Evolutionary conservation across 2,113 vertebrate genomes (phyloP).

Genomic region (Alligator sinensis): DNA sequence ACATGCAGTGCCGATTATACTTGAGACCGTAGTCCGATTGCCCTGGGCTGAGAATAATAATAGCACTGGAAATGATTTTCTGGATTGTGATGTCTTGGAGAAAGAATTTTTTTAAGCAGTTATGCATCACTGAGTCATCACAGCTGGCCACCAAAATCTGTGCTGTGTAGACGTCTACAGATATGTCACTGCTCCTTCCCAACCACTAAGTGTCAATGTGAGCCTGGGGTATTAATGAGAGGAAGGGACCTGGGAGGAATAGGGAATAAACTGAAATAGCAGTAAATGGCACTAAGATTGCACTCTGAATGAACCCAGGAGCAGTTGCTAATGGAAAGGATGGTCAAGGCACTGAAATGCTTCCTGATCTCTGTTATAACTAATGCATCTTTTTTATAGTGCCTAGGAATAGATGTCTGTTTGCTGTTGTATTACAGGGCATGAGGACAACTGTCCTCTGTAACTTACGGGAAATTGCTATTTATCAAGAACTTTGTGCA

Average conservation of each 20-base stretch:
- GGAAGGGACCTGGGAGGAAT: background rate
- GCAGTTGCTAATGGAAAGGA: background rate
- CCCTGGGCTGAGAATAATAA: slow-evolving; percentile 52
- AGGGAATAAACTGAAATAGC: background rate
- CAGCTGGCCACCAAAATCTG: background rate
- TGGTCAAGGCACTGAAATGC: background rate
- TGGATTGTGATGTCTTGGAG: slow-evolving; percentile 26
- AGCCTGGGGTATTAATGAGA: background rate
- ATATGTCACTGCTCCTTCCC: background rate
- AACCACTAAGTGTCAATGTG: background rate
- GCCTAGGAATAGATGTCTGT: background rate
- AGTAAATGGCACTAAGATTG: background rate
- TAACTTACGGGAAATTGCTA: background rate
- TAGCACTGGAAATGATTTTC: slow-evolving; percentile 60
- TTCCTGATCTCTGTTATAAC: background rate
- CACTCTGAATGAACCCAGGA: background rate
- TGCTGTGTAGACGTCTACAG: background rate
- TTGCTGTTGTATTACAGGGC: background rate
- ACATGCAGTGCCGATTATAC: background rate
- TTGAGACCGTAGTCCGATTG: background rate
- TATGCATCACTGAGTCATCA: background rate
- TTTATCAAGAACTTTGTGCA: background rate
- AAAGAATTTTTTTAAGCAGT: slow-evolving; percentile 34
- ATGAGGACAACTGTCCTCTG: background rate
- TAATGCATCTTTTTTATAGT: background rate